phyloP scores from a whole-genome alignment of 1,140 invertebrate genomes.

The Drosophila kurseongensis region DNA sequence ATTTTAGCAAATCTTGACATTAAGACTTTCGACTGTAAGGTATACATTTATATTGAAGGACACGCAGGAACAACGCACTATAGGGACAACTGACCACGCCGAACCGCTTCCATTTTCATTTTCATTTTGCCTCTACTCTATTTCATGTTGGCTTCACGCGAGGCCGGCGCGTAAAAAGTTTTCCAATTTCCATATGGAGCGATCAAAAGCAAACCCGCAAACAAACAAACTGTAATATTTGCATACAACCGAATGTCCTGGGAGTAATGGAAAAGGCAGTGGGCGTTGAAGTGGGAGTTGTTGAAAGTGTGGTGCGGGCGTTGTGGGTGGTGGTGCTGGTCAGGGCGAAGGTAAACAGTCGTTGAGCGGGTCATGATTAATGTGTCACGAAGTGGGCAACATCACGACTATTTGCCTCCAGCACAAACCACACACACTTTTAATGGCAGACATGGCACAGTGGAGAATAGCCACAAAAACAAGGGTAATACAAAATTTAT shows the following conservation, averaged over 20 bases:
- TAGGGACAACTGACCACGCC: conserved; percentile 56
- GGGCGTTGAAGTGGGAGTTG: background rate
- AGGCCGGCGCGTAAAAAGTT: conserved; percentile 70
- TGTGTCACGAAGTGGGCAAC: conserved; percentile 75
- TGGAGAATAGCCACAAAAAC: conserved; percentile 17
- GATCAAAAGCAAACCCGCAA: conserved; percentile 64
- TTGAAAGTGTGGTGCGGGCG: background rate
- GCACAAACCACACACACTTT: conserved; percentile 22
- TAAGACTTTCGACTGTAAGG: background rate
- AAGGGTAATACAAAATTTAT: background rate
- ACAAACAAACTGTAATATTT: conserved; percentile 71
- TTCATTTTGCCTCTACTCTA: conserved; percentile 6
- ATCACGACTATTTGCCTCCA: conserved; percentile 45
- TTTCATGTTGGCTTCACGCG: conserved; percentile 52
- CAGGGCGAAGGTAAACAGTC: conserved; percentile 70
- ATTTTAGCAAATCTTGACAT: background rate
- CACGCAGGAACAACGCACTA: conserved; percentile 44
- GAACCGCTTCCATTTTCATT: conserved; percentile 28
- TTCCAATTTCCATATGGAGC: conserved; percentile 79
- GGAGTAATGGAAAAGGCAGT: conserved; percentile 18
- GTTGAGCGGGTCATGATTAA: conserved; percentile 81
- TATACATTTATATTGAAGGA: conserved; percentile 36
- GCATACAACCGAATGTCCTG: conserved; percentile 70
- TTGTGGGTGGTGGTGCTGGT: conserved; percentile 9
- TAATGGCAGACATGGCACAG: conserved; percentile 52